Base-by-base conservation (phyloP, 2,113 vertebrate species). In the Myrmecobius fasciatus region DNA sequence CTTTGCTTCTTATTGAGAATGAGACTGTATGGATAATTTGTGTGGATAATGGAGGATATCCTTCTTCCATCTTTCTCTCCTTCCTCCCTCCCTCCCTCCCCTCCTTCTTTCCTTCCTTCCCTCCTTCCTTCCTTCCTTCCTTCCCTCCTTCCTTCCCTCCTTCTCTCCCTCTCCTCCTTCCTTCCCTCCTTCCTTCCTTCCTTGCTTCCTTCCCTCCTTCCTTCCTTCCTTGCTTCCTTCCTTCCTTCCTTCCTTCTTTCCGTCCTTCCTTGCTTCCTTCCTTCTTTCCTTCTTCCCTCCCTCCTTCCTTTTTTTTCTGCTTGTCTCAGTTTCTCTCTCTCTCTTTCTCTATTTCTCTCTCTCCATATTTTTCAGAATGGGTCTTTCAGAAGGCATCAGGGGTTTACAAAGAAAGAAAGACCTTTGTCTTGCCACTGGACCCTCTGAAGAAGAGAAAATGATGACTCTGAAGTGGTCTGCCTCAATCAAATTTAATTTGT, bases 91-190 rank as follows among this genome's bases (percentile, higher is more conserved):
- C 56, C 11, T 8, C 0, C 25, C 25, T 11, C 26, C 89, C 93
- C 52, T 95, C 60, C 92, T 0, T 3, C 2, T 94, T 26, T 92
- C 4, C n/a, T 5, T 0, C 0, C 56, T 14, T 8, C 0, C 25
- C 25, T 11, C 26, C 89, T 52, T 14, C 52, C 48, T 67, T 25
- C 49, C n/a, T 10, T n/a, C 25, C 8, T 92, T 48, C 48, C 94
- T 94, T 31, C 94, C 90, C 26, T 24, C 94, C 60, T 92, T 52
- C 91, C 25, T 49, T 22, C 43, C 22, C 97, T 20, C 52, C 17
- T 52, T 20, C 51, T 51, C 10, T 10, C 51, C 10, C 10, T 10
- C 51, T 12, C n/a, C 24, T 24, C 12, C 2, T 12, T 93, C 92
- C 47, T 92, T 1, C 22, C 52, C 95, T 67, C 24, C 67, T 83